A percentile compares a stretch with the other conserved stretches of the same genome.
Conservation (phyloP, 2,797 vertebrate species). For the Acomys russatus region DNA sequence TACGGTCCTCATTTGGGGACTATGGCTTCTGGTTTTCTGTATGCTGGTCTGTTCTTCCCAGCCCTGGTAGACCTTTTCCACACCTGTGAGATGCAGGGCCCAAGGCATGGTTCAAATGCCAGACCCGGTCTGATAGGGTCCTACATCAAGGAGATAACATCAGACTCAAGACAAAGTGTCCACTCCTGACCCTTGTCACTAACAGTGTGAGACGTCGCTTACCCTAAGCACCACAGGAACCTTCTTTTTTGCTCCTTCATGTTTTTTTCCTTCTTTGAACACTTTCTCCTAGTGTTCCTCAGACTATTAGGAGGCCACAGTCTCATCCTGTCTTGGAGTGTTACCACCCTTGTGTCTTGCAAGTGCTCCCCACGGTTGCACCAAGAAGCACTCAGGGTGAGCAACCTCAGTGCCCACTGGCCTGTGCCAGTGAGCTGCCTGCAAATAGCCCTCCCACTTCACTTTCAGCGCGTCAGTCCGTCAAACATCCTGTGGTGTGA, state of each 20-base stretch:
- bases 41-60: neutral
- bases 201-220: neutral
- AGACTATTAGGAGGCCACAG: neutral
- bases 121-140: neutral
- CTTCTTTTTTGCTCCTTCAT: neutral
- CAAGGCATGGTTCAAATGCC: neutral
- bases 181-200: neutral
- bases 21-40: neutral
- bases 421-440: neutral
- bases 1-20: neutral
- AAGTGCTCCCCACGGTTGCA: neutral
- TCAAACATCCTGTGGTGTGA: neutral
- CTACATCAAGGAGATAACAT: neutral
- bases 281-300: neutral
- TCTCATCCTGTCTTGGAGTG: neutral
- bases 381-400: neutral
- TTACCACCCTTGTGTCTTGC: neutral
- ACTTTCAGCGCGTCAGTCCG: neutral
- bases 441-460: neutral
- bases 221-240: neutral
- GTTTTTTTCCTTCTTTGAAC: neutral
- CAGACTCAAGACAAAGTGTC: neutral
- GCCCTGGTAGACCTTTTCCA: too few species aligned
- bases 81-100: neutral
- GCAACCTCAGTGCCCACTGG: neutral